Base-by-base conservation (phyloP, 1,140 invertebrate genomes). In the Zaprionus nigranus region DNA sequence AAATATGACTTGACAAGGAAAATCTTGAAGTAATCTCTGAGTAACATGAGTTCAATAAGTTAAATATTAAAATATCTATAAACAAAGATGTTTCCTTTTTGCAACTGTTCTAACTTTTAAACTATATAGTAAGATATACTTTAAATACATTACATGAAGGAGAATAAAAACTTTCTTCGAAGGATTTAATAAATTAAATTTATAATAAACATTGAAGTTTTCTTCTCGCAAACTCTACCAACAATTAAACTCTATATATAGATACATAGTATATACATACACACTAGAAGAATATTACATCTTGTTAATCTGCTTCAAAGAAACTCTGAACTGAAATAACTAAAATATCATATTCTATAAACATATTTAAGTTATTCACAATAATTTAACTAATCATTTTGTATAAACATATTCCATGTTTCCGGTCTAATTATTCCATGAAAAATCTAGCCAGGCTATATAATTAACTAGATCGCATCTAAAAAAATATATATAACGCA, bases 381-480 rank as follows among this genome's bases (percentile, higher is more conserved):
- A 34, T 34, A 34, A 34, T 34, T 34, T 34, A 34, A 34, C 30
- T 34, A 9, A 3, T 46, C n/a, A 46, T 46, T 46, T 46, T 17
- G 6, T 46, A 46, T 46, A 46, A 46, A 46, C 40, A 46, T 9
- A 6, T 34, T 34, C 9, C 40, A 46, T 9, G 40, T 46, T 46
- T 46, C 40, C n/a, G 40, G 40, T 46, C 46, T 51, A 51, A 22
- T 24, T 51, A 51, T 51, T 24, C 46, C 11, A 51, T 20, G 17
- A 9, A 49, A 20, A 49, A 20, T 17, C 17, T 22, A 51, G 20
- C 20, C 22, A 24, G 22, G 46, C 46, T 51, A 51, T 51, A 24
- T 51, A 51, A 51, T 51, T 24, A 24, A 46, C 40, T 51, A 51
- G 17, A 13, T 51, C 46, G 46, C 17, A 51, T 51, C 17, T 51